These are phyloP conservation scores for Cydia fagiglandana DNA, from an alignment of 1,140 invertebrate genomes.

Conservation along the genomic window DNA sequence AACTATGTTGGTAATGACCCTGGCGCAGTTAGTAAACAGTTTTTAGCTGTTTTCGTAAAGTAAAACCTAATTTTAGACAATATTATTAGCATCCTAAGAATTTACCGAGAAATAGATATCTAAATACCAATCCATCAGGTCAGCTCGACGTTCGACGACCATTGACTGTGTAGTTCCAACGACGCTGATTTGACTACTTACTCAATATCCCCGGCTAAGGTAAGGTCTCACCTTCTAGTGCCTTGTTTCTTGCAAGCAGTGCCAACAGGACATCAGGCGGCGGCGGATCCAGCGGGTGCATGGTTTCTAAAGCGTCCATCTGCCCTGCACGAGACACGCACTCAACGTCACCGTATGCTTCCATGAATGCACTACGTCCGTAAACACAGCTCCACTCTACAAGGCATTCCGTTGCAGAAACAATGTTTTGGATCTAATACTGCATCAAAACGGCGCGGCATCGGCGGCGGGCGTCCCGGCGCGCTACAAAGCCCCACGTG, in stretches of 20 bases:
- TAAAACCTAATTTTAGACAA: too few species aligned
- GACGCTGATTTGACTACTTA: not conserved
- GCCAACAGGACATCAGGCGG: conserved; percentile 89
- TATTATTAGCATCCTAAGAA: too few species aligned
- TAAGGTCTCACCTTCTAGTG: conserved; percentile 86
- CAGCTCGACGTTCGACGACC: too few species aligned
- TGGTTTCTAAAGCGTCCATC: conserved; percentile 63
- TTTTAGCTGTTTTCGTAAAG: not conserved
- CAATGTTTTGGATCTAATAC: not conserved
- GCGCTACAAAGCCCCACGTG: conserved; percentile 60
- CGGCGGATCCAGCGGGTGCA: conserved; percentile 79
- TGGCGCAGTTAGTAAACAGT: not conserved
- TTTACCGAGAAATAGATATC: too few species aligned
- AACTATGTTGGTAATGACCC: not conserved
- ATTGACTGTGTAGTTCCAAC: too few species aligned
- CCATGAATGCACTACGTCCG: conserved; percentile 54
- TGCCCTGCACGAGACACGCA: conserved; percentile 53
- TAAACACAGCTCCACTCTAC: conserved; percentile 45
- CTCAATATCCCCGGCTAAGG: not conserved
- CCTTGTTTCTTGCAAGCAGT: conserved; percentile 91
- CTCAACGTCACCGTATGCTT: conserved; percentile 63
- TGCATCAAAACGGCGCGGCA: conserved; percentile 38
- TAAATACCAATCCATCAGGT: too few species aligned
- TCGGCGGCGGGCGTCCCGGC: conserved; percentile 52
- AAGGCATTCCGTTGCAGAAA: conserved; percentile 50